phyloP scores from a whole-genome alignment of 2,113 vertebrate genomes.

The Chamaea fasciata region DNA sequence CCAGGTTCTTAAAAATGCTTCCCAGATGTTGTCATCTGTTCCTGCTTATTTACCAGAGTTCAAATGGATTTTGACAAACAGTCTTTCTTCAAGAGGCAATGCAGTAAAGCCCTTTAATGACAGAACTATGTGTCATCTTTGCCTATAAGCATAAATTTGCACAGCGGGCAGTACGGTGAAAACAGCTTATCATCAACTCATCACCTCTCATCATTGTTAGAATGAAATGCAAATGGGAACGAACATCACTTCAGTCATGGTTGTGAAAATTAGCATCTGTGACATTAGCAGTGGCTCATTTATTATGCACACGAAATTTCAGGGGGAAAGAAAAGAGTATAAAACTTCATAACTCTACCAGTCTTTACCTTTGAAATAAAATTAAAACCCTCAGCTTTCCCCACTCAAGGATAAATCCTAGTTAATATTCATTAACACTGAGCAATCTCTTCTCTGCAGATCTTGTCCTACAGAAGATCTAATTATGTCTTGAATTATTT shows the following conservation, averaged over 20 bases:
- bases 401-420: constrained; percentile 47
- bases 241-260: constrained; percentile 68
- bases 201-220: constrained; percentile 72
- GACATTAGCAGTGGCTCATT: constrained; percentile 65
- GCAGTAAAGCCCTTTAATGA: constrained; percentile 66
- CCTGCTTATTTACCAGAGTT: constrained; percentile 52
- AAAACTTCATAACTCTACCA: constrained; percentile 33
- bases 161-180: constrained; percentile 68
- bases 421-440: constrained; percentile 59
- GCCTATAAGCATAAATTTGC: constrained; percentile 75
- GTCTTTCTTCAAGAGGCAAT: constrained; percentile 49
- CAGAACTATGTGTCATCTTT: constrained; percentile 70
- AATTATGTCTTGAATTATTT: constrained; percentile 20
- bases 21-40: background rate
- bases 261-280: constrained; percentile 71
- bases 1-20: background rate
- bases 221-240: constrained; percentile 71
- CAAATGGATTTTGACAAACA: constrained; percentile 63
- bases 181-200: constrained; percentile 73
- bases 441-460: constrained; percentile 26
- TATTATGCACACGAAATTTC: constrained; percentile 62
- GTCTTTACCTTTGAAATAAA: constrained; percentile 51
- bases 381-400: constrained; percentile 34
- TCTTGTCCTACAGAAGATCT: constrained; percentile 25
- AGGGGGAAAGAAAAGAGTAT: constrained; percentile 8